Conservation (phyloP, 2,888 invertebrate species). For the Lingula anatina region DNA sequence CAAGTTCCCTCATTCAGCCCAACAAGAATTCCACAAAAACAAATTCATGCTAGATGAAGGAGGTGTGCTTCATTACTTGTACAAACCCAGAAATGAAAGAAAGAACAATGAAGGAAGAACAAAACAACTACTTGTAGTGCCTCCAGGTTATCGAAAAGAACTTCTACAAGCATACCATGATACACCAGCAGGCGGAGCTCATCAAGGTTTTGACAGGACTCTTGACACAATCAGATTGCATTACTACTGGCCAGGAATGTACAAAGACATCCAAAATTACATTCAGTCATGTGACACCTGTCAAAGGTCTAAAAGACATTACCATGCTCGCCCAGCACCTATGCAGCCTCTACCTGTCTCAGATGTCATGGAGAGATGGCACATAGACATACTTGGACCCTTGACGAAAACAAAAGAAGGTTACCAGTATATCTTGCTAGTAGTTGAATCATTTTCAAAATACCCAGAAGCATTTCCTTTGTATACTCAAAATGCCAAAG, state of each 20-base stretch:
- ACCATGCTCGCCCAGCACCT: too few relatives aligned
- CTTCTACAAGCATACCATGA: conserved; percentile 8
- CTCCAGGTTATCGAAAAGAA: conserved; percentile 4
- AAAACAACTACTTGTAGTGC: conserved; percentile 7
- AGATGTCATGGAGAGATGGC: conserved; percentile 8
- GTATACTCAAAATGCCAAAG: conserved; percentile 12
- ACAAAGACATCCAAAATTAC: conserved; percentile 8
- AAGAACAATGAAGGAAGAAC: neutral
- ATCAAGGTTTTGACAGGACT: conserved; percentile 8
- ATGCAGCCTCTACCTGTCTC: conserved; percentile 10
- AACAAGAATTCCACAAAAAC: neutral
- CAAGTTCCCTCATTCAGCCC: too few relatives aligned
- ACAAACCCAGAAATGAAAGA: too few relatives aligned
- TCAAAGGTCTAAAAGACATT: conserved; percentile 11
- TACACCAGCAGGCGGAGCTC: conserved; percentile 4
- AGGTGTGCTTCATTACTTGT: too few relatives aligned
- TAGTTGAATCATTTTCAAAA: conserved; percentile 15
- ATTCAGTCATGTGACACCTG: conserved; percentile 15
- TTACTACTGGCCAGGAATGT: conserved; percentile 13
- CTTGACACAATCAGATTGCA: conserved; percentile 4
- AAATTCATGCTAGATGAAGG: neutral
- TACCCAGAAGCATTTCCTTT: conserved; percentile 17
- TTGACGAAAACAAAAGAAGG: conserved; percentile 12
- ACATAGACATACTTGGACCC: conserved; percentile 14
- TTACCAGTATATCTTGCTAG: conserved; percentile 10